A percentile compares a stretch with the other conserved stretches of the same genome.
Conservation (phyloP, 2,113 vertebrate species). For the Grammomys surdaster region DNA sequence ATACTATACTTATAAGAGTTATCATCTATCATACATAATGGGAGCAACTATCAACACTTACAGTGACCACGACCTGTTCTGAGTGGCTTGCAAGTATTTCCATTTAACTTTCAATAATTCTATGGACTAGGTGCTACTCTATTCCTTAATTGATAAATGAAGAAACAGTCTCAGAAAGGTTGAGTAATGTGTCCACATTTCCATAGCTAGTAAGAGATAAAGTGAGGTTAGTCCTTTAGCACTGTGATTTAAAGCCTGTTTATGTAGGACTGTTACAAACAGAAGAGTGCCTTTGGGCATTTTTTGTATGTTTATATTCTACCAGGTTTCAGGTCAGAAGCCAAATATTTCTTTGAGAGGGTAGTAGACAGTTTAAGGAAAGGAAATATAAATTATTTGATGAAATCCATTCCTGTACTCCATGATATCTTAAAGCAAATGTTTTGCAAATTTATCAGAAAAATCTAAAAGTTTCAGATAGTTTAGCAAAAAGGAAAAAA, state of each 20-base stretch:
- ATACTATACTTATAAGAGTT: not conserved
- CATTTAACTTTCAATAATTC: conserved; percentile 41
- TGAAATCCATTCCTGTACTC: conserved; percentile 17
- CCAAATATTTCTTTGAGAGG: not conserved
- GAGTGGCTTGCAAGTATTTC: not conserved
- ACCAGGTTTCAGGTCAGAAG: not conserved
- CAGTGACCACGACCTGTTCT: not conserved
- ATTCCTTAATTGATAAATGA: not conserved
- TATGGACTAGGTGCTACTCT: not conserved
- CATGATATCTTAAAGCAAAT: not conserved
- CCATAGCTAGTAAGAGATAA: not conserved
- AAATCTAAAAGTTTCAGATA: not conserved
- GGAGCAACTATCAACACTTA: not conserved
- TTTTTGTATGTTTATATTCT: not conserved
- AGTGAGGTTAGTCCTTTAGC: not conserved
- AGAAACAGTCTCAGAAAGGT: not conserved
- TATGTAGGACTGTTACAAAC: not conserved
- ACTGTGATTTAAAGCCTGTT: not conserved
- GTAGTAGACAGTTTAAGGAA: not conserved
- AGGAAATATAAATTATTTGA: conserved; percentile 24
- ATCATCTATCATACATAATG: not conserved
- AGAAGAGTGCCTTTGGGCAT: not conserved
- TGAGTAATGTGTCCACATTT: not conserved
- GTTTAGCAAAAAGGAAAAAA: not conserved
- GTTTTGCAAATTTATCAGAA: not conserved